Evolutionary conservation across 2,113 vertebrate species (phyloP), one percentile per base, ranked within the genome.

Genomic region (Himantopus leucocephalus): DNA sequence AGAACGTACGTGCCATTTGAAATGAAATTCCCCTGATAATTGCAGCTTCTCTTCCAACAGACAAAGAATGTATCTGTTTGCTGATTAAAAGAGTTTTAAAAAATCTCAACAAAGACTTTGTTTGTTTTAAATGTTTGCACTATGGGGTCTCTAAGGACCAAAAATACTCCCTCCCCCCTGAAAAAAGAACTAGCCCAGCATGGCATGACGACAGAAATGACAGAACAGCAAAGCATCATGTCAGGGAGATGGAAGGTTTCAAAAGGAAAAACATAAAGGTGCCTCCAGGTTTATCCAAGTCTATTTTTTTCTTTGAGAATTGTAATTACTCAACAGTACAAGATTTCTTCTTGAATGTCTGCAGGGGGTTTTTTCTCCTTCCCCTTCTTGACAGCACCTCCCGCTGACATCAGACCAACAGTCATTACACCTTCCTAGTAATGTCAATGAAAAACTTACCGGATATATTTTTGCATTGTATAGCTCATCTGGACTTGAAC

Each of bases 341-440:
- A 50, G 67, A 90, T 94, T 73, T 97, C 53, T 88, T 85, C 76
- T 66, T 96, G n/a, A 79, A 68, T 55, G 56, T 85, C 89, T 97
- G 88, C 56, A 91, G 75, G 93, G 60, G 92, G 53, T 0, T 45
- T 91, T 77, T 92, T 41, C 43, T 48, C 58, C 58, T 79, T 92
- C 14, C 62, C 58, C 60, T 55, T 94, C 78, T 63, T 97, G 93
- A 97, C 92, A 94, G 94, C 53, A 97, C 78, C 95, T 96, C 96
- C 97, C 1, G 84, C 91, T 98, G 97, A 88, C 86, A 97, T 67
- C 91, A 96, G 85, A 86, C 90, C 10, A 41, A 89, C 71, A 96
- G 87, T 95, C 88, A 95, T 96, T 96, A 74, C 83, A 94, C 86
- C 59, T 97, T 95, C 88, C 80, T 84, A 55, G 91, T 96, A 97